A percentile compares a stretch with the other conserved stretches of the same genome.
Conservation (phyloP, 2,113 vertebrate species). For the Mesitornis unicolor region DNA sequence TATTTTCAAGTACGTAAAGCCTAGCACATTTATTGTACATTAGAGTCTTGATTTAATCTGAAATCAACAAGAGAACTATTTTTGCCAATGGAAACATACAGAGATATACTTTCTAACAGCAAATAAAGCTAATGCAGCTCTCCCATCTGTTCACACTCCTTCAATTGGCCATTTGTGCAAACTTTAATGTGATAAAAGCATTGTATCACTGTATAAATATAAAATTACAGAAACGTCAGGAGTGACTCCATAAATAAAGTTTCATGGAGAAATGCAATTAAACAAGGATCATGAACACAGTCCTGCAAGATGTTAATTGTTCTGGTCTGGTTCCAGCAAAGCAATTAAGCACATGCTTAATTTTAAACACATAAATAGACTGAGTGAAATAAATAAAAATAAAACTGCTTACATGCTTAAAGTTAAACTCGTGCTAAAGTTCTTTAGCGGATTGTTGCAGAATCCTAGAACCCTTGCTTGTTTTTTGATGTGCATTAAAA, state of each 20-base stretch:
- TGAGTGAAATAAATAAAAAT: conserved; percentile 31
- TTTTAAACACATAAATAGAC: conserved; percentile 38
- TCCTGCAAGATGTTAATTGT: conserved; percentile 31
- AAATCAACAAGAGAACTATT: conserved; percentile 51
- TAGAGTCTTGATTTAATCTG: neutral
- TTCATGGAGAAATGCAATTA: conserved; percentile 55
- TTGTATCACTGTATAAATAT: conserved; percentile 66
- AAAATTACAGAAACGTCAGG: conserved; percentile 53
- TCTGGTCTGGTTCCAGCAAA: conserved; percentile 39
- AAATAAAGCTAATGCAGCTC: conserved; percentile 69
- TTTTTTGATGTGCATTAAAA: neutral
- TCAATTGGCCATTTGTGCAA: conserved; percentile 61
- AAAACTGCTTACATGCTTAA: neutral
- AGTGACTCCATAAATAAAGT: conserved; percentile 51
- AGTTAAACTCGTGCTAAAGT: neutral
- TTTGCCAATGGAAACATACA: conserved; percentile 35
- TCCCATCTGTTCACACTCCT: conserved; percentile 69
- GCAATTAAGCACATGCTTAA: conserved; percentile 55
- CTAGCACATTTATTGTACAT: conserved; percentile 2
- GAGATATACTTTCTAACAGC: conserved; percentile 52
- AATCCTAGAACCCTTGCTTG: neutral
- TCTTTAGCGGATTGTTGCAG: neutral
- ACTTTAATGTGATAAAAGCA: conserved; percentile 68
- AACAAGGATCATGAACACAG: conserved; percentile 34
- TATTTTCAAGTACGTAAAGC: conserved; percentile 34